phyloP scores from a whole-genome alignment of 2,888 invertebrate species.

The Athrips mouffetella region DNA sequence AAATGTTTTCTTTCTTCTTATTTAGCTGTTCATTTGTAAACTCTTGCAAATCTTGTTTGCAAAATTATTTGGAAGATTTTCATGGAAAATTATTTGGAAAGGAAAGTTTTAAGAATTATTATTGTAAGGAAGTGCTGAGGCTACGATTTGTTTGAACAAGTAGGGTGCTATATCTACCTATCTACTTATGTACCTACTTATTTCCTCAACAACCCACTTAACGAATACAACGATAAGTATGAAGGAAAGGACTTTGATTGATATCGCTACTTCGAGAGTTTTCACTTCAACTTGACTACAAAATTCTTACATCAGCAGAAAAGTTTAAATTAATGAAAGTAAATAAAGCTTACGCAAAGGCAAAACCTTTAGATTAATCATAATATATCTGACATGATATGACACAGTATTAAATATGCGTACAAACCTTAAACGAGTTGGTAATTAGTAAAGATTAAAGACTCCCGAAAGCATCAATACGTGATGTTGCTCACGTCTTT shows the following conservation, averaged over 20 bases:
- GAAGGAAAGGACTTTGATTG: not conserved
- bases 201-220: no score
- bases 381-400: conserved; percentile 9
- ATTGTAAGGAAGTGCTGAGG: conserved; percentile 17
- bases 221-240: not conserved
- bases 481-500: conserved; percentile 39
- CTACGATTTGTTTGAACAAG: conserved; percentile 19
- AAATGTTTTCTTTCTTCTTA: not conserved
- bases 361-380: no score
- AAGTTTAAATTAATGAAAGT: no score
- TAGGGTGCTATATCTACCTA: no score
- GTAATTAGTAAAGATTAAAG: conserved; percentile 50
- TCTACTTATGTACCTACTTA: no score
- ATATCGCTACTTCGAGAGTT: not conserved
- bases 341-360: no score
- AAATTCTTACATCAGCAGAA: no score
- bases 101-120: conserved; percentile 21
- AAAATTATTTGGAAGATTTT: conserved; percentile 13
- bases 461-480: conserved; percentile 45
- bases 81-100: conserved; percentile 18
- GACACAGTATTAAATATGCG: no score
- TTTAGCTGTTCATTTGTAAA: not conserved
- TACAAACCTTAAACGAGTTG: no score
- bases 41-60: conserved; percentile 5
- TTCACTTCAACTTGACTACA: not conserved